Percentiles rank a stretch among this genome's conserved stretches.
Evolutionary conservation across 2,797 vertebrate genomes (phyloP).

Genomic region (Todus mexicanus): DNA sequence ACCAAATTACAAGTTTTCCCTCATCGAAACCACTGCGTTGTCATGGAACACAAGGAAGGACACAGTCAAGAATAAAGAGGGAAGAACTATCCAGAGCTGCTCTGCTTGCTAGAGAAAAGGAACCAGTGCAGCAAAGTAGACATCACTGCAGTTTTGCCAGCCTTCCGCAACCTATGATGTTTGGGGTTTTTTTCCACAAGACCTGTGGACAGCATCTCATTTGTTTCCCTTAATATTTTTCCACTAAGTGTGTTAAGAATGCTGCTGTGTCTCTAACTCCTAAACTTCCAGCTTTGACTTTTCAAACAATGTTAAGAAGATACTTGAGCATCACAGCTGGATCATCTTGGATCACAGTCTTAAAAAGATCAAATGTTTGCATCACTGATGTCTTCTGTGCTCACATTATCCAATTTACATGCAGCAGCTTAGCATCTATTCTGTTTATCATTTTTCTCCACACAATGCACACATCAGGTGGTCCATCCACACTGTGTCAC

Average conservation of each 20-base stretch:
- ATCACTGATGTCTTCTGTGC: neutral
- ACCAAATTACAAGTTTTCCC: neutral
- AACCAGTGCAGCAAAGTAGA: neutral
- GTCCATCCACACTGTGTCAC: neutral
- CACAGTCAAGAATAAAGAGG: neutral
- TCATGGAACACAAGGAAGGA: neutral
- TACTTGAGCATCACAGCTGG: neutral
- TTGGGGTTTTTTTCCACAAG: neutral
- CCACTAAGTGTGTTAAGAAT: neutral
- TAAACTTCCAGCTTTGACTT: neutral
- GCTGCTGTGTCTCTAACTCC: neutral
- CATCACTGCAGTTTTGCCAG: neutral
- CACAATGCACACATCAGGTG: neutral
- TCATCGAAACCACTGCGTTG: neutral
- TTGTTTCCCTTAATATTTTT: neutral
- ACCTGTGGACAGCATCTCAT: neutral
- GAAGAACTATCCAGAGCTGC: neutral
- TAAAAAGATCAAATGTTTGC: neutral
- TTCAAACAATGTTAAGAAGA: neutral
- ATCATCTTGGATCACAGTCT: neutral
- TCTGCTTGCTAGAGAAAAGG: neutral
- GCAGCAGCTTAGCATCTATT: neutral
- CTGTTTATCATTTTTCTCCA: neutral
- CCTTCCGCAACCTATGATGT: neutral
- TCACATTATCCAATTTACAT: neutral